phyloP scores from a whole-genome alignment of 2,113 vertebrate species.

The Pomatorhinus ruficollis region DNA sequence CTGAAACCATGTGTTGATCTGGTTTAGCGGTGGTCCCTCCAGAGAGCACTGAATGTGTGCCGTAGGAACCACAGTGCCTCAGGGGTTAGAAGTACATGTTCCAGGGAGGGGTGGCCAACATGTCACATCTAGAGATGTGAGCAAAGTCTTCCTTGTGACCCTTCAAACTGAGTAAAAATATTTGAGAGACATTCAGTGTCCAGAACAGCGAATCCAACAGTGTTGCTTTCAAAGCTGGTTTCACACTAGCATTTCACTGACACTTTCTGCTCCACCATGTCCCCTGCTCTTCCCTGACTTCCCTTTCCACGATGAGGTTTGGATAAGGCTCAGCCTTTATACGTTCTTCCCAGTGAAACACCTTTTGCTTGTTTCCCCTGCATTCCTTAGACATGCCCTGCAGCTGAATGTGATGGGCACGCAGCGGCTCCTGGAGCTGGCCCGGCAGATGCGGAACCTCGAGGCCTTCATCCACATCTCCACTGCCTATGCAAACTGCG shows the following conservation, averaged over 20 bases:
- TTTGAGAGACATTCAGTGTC: background rate
- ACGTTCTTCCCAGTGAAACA: background rate
- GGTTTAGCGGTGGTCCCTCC: background rate
- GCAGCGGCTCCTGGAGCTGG: constrained; percentile 87
- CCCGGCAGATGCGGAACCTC: constrained; percentile 88
- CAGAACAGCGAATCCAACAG: background rate
- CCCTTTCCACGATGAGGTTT: background rate
- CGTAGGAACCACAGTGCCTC: background rate
- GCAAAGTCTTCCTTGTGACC: background rate
- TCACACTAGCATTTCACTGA: background rate
- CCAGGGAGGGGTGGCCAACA: background rate
- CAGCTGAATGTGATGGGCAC: constrained; percentile 91
- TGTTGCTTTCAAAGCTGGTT: background rate
- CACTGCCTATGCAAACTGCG: constrained; percentile 93
- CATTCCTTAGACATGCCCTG: constrained; percentile 77
- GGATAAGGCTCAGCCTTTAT: background rate
- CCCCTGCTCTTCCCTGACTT: background rate
- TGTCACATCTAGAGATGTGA: background rate
- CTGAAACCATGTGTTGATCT: background rate
- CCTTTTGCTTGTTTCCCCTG: background rate
- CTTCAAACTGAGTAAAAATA: background rate
- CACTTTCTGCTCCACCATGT: background rate
- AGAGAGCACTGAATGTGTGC: background rate
- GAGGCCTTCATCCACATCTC: constrained; percentile 94
- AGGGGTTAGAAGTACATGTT: background rate